phyloP scores from a whole-genome alignment of 2,113 vertebrate genomes.

The Grammatotria lemairii region DNA sequence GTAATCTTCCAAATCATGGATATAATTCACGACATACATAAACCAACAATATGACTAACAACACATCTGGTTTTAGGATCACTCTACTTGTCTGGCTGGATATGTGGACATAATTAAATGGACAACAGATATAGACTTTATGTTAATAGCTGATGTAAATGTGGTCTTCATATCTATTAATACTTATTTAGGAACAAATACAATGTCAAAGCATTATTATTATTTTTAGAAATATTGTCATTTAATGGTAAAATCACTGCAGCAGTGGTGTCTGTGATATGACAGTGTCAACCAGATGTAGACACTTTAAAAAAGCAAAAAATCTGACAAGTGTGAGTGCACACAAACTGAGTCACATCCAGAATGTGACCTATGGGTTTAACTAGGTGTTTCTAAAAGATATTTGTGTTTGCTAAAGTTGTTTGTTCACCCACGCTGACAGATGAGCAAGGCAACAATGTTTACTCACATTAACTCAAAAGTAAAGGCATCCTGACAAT shows the following conservation, averaged over 20 bases:
- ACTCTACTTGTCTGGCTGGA: not conserved
- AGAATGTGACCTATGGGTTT: conserved; percentile 33
- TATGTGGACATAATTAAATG: not conserved
- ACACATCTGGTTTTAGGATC: not conserved
- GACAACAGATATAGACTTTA: not conserved
- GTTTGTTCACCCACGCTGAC: conserved; percentile 24
- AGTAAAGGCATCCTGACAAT: not conserved
- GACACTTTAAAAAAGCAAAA: not conserved
- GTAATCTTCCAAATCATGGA: not conserved
- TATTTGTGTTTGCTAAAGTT: not conserved
- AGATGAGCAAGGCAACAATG: conserved; percentile 30
- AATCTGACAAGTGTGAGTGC: not conserved
- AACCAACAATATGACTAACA: not conserved
- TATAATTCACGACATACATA: not conserved
- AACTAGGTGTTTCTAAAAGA: not conserved
- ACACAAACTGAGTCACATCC: conserved; percentile 13
- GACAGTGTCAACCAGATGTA: not conserved
- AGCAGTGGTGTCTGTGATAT: not conserved
- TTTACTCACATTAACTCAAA: conserved; percentile 41
- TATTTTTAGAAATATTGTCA: not conserved
- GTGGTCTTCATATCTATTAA: not conserved
- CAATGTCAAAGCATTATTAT: not conserved
- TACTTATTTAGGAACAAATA: not conserved
- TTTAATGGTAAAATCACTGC: not conserved
- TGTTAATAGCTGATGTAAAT: not conserved